Percentiles rank a stretch among this genome's conserved stretches.
Conservation (phyloP, 2,113 vertebrate genomes). For the Circaetus cinerascens region DNA sequence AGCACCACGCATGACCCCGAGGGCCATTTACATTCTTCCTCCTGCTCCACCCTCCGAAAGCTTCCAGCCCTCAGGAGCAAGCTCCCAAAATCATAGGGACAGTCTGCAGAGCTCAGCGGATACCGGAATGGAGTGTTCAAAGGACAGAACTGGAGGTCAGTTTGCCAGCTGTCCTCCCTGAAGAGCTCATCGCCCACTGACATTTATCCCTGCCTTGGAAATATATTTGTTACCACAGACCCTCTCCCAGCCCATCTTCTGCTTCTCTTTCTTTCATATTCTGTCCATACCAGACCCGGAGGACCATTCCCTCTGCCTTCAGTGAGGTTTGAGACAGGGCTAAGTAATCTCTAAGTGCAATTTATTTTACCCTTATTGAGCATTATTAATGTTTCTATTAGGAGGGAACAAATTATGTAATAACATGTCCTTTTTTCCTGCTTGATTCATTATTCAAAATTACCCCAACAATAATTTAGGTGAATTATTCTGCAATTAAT, state of each 20-base stretch:
- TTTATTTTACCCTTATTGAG: slow-evolving; percentile 4
- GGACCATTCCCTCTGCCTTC: not conserved
- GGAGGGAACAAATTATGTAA: slow-evolving; percentile 14
- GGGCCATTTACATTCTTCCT: not conserved
- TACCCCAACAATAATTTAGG: slow-evolving; percentile 29
- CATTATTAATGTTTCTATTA: slow-evolving; percentile 38
- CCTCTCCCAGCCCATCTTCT: not conserved
- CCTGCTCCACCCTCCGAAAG: not conserved
- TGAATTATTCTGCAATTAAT: slow-evolving; percentile 39
- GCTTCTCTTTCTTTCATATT: not conserved
- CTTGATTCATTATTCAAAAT: slow-evolving; percentile 41
- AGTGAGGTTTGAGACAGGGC: not conserved
- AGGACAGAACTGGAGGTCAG: not conserved
- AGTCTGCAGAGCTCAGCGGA: not conserved
- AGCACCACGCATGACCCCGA: not conserved
- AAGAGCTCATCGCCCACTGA: not conserved
- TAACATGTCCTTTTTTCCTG: not conserved
- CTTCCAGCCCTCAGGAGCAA: not conserved
- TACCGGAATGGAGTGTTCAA: not conserved
- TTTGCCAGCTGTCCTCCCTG: not conserved
- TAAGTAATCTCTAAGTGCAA: not conserved
- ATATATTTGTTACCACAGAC: not conserved
- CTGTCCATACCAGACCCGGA: not conserved
- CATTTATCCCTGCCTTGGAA: not conserved
- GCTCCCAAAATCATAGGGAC: not conserved